Evolutionary conservation across 2,888 invertebrate species (phyloP).

Genomic region (Leptinotarsa juncta): DNA sequence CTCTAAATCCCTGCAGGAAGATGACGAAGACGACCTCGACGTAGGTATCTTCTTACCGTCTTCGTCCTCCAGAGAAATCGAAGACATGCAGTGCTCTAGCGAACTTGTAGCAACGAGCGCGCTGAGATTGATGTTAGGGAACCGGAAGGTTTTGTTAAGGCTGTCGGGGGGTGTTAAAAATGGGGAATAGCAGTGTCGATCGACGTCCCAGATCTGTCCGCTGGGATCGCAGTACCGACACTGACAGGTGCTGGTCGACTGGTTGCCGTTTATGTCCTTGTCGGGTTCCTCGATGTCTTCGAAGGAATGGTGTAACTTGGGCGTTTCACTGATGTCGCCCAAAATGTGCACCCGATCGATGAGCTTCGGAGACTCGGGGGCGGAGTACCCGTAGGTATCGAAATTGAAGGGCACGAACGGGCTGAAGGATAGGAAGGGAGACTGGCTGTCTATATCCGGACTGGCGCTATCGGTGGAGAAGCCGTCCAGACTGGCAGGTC

Average conservation of each 20-base stretch:
- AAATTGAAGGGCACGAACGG: slow-evolving; percentile 37
- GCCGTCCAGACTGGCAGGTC: slow-evolving; percentile 56
- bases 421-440: slow-evolving; percentile 30
- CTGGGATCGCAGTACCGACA: slow-evolving; percentile 82
- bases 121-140: slow-evolving; percentile 36
- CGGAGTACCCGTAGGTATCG: slow-evolving; percentile 34
- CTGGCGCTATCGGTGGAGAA: slow-evolving; percentile 60
- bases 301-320: slow-evolving; percentile 64
- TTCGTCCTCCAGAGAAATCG: slow-evolving; percentile 53
- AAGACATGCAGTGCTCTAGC: slow-evolving; percentile 53
- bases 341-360: slow-evolving; percentile 42
- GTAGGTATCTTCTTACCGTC: slow-evolving; percentile 56
- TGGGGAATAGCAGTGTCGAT: slow-evolving; percentile 70
- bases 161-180: slow-evolving; percentile 66
- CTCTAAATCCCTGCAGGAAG: slow-evolving; percentile 69
- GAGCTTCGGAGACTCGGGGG: slow-evolving; percentile 34
- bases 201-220: slow-evolving; percentile 81
- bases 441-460: slow-evolving; percentile 55
- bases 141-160: slow-evolving; percentile 47
- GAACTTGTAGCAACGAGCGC: slow-evolving; percentile 39
- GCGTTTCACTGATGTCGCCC: slow-evolving; percentile 57
- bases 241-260: slow-evolving; percentile 71
- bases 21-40: slow-evolving; percentile 49
- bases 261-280: slow-evolving; percentile 61
- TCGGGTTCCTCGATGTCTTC: slow-evolving; percentile 64